phyloP scores from a whole-genome alignment of 2,888 invertebrate species.

The Philopedon plagiatum region DNA sequence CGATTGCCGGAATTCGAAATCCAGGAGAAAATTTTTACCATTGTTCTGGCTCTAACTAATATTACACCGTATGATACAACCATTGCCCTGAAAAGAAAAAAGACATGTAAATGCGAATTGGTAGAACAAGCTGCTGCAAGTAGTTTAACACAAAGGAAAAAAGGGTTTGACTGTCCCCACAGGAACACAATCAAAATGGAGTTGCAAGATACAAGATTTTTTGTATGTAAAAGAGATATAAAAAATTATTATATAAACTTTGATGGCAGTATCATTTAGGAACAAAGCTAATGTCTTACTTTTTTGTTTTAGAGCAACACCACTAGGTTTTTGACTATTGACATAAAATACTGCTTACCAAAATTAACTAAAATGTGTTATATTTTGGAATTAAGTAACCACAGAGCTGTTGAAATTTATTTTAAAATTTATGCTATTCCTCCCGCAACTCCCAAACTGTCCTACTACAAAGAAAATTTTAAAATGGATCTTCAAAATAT shows the following conservation, averaged over 20 bases:
- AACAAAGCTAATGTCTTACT: background rate
- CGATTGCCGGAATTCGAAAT: constrained; percentile 61
- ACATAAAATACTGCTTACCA: constrained; percentile 60
- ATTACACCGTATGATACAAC: constrained; percentile 56
- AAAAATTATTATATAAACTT: background rate
- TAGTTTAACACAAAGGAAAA: constrained; percentile 57
- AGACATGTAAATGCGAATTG: constrained; percentile 64
- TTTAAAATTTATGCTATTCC: constrained; percentile 58
- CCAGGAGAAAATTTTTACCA: constrained; percentile 55
- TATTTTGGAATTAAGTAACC: constrained; percentile 62
- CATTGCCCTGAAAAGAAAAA: constrained; percentile 61
- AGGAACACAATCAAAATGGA: constrained; percentile 60
- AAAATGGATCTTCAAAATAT: constrained; percentile 58
- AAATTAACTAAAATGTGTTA: constrained; percentile 64
- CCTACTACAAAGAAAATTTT: constrained; percentile 43
- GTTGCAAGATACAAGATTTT: constrained; percentile 59
- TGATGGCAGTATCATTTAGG: background rate
- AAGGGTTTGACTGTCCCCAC: constrained; percentile 64
- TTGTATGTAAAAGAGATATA: constrained; percentile 57
- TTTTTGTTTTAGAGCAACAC: constrained; percentile 55
- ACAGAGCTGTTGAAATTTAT: constrained; percentile 62
- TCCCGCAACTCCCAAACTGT: constrained; percentile 44
- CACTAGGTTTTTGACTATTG: constrained; percentile 59
- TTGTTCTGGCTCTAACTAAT: constrained; percentile 63
- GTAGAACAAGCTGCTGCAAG: constrained; percentile 56